These are phyloP conservation scores for Eupithecia inturbata DNA, from an alignment of 2,888 invertebrate genomes.

Conservation along the genomic window DNA sequence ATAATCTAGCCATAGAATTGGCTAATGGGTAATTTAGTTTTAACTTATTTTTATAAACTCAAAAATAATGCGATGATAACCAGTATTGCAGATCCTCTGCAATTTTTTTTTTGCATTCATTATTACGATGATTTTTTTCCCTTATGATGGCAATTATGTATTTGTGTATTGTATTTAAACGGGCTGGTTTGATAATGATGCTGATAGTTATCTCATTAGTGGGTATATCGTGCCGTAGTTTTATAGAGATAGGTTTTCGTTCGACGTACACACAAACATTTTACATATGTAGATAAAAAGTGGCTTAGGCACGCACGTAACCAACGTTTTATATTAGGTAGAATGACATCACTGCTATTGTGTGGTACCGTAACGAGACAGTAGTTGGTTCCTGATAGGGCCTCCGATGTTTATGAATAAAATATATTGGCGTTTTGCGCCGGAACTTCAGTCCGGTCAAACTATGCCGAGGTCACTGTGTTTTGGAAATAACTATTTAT, in stretches of 20 bases:
- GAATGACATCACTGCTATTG: background rate
- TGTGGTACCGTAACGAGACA: background rate
- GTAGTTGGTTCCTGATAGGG: conserved; percentile 34
- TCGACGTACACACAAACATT: too few relatives aligned
- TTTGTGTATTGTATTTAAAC: background rate
- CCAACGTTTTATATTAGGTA: background rate
- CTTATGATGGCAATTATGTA: background rate
- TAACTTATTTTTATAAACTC: too few relatives aligned
- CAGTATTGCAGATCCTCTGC: too few relatives aligned
- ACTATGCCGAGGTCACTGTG: conserved; percentile 27
- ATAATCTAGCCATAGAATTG: too few relatives aligned
- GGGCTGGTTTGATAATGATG: background rate
- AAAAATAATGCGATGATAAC: too few relatives aligned
- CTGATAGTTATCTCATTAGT: too few relatives aligned
- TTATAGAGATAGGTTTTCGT: background rate
- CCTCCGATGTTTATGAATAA: conserved; percentile 61
- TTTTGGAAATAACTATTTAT: conserved; percentile 20
- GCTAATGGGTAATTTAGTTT: too few relatives aligned
- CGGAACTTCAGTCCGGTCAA: conserved; percentile 27
- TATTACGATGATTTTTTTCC: background rate
- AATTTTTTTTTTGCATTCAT: background rate
- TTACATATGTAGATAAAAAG: background rate
- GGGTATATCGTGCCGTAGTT: too few relatives aligned
- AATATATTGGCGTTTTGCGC: conserved; percentile 56
- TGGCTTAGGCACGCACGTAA: background rate